These are phyloP conservation scores for Hystrix cristata DNA, from an alignment of 2,113 vertebrate species.

Conservation along the genomic window DNA sequence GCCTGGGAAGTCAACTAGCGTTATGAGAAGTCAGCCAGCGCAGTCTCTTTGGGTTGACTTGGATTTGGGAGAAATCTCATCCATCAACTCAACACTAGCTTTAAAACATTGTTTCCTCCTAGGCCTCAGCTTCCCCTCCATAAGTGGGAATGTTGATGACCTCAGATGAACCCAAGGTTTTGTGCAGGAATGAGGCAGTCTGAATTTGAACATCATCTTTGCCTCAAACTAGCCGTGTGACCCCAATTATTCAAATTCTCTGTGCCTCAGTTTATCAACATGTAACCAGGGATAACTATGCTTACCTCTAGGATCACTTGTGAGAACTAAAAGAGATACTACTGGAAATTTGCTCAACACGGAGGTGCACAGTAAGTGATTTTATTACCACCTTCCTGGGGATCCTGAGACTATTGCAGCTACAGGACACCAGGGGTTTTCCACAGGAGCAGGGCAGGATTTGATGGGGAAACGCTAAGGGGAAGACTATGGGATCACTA, in stretches of 20 bases:
- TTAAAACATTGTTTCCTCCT: not conserved
- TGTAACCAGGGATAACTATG: not conserved
- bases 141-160: not conserved
- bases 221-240: not conserved
- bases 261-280: not conserved
- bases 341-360: conserved; percentile 37
- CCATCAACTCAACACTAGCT: not conserved
- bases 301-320: conserved; percentile 66
- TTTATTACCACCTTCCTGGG: not conserved
- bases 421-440: not conserved
- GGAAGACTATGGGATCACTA: not conserved
- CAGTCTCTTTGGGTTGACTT: not conserved
- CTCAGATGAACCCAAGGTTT: not conserved
- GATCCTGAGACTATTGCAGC: not conserved
- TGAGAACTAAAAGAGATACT: conserved; percentile 55
- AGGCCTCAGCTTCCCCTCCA: not conserved
- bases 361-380: conserved; percentile 73
- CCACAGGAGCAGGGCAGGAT: not conserved
- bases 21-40: not conserved
- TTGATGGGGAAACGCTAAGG: not conserved
- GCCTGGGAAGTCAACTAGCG: not conserved
- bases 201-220: not conserved
- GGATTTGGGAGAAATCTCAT: not conserved
- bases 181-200: not conserved
- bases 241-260: not conserved